phyloP scores from a whole-genome alignment of 2,113 vertebrate species.

The Porphyrio hochstetteri region DNA sequence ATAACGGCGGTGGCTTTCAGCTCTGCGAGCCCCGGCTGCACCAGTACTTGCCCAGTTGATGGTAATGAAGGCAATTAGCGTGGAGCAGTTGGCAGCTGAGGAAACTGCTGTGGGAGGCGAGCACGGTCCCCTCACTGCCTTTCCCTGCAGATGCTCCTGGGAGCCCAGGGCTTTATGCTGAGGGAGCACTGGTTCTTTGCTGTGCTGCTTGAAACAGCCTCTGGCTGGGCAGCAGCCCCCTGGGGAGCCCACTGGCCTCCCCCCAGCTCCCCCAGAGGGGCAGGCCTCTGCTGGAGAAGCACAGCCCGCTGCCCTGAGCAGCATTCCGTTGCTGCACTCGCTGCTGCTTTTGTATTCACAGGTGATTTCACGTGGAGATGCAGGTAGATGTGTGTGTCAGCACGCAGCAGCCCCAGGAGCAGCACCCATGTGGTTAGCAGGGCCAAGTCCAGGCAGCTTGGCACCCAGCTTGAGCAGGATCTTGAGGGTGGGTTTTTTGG shows the following conservation, averaged over 20 bases:
- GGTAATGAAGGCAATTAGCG: neutral
- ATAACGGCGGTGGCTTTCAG: slow-evolving; percentile 7
- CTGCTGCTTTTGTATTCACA: neutral
- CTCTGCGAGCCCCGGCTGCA: neutral
- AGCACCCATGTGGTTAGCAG: neutral
- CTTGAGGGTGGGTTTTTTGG: neutral
- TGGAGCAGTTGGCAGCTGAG: neutral
- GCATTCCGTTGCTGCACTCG: neutral
- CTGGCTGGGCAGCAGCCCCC: neutral
- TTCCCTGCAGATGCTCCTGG: neutral
- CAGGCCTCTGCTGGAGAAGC: neutral
- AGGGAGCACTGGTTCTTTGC: neutral
- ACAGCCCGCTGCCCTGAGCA: rapidly evolving
- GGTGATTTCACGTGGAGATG: neutral
- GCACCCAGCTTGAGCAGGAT: neutral
- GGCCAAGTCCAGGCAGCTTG: neutral
- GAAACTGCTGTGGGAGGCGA: neutral
- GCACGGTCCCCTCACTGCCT: neutral
- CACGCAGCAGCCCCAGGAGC: neutral
- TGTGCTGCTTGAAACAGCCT: neutral
- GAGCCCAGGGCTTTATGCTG: rapidly evolving
- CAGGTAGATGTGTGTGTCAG: rapidly evolving
- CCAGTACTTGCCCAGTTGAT: neutral
- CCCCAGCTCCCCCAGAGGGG: neutral
- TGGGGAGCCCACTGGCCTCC: neutral